Conservation (phyloP, 2,888 invertebrate species). For the Philereme transversata region DNA sequence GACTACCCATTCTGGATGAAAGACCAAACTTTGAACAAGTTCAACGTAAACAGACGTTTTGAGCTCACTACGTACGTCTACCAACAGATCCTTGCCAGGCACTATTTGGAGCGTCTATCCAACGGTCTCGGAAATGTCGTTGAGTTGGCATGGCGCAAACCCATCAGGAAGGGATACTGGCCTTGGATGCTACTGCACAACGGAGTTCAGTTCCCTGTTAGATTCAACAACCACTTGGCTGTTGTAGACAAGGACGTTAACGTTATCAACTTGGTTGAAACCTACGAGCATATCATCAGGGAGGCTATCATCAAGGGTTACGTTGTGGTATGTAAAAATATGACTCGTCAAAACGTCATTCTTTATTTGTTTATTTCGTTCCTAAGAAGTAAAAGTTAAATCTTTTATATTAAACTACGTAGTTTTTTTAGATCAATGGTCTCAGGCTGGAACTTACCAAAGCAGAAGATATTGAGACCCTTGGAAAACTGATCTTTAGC, state of each 20-base stretch:
- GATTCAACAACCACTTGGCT: constrained; percentile 72
- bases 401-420: background rate
- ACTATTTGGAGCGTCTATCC: constrained; percentile 80
- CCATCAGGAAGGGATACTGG: constrained; percentile 80
- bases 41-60: constrained; percentile 68
- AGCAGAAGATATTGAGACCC: constrained; percentile 77
- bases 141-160: constrained; percentile 71
- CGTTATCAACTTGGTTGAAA: constrained; percentile 57
- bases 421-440: constrained; percentile 62
- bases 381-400: background rate
- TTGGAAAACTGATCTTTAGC: constrained; percentile 81
- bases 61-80: constrained; percentile 85
- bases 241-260: constrained; percentile 58
- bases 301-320: constrained; percentile 84
- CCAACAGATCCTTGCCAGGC: constrained; percentile 87
- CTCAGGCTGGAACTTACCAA: constrained; percentile 65
- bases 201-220: constrained; percentile 80
- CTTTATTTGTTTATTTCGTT: no score
- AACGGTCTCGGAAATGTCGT: constrained; percentile 73
- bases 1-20: constrained; percentile 86
- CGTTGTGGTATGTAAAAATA: constrained; percentile 64
- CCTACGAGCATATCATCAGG: constrained; percentile 81
- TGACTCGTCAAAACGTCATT: no score
- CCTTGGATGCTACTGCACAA: constrained; percentile 82
- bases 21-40: constrained; percentile 65